Conservation (phyloP, 2,113 vertebrate genomes). For the Heteronetta atricapilla region DNA sequence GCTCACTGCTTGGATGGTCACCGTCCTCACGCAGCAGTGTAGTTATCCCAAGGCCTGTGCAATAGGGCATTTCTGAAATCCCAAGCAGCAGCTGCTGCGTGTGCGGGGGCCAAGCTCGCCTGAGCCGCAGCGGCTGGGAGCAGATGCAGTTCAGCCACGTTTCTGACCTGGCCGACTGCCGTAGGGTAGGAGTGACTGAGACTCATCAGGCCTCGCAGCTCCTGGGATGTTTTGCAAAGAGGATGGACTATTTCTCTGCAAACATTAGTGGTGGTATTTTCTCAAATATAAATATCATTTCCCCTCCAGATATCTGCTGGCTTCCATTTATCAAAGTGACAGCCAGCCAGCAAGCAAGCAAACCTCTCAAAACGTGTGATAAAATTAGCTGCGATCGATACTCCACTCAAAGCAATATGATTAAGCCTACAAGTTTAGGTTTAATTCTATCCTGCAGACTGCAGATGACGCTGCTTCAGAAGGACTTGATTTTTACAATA, state of each 20-base stretch:
- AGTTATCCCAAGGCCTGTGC: not conserved
- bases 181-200: not conserved
- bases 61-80: not conserved
- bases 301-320: not conserved
- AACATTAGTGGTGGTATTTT: not conserved
- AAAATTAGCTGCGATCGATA: conserved; percentile 59
- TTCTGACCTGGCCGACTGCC: not conserved
- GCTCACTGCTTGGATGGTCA: not conserved
- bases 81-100: not conserved
- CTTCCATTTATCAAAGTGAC: conserved; percentile 63
- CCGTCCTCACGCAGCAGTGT: not conserved
- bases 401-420: conserved; percentile 36
- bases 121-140: not conserved
- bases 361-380: conserved; percentile 10
- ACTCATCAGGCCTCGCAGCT: not conserved
- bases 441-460: conserved; percentile 34
- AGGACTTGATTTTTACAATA: not conserved
- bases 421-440: conserved; percentile 1
- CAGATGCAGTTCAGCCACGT: not conserved
- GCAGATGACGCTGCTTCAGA: not conserved
- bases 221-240: not conserved
- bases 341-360: conserved; percentile 25
- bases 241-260: not conserved
- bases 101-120: not conserved
- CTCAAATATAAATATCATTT: conserved; percentile 20